A percentile compares a stretch with the other conserved stretches of the same genome.
These are phyloP conservation scores for Triplophysa bombifrons DNA, from an alignment of 2,797 vertebrate genomes.

Conservation along the genomic window DNA sequence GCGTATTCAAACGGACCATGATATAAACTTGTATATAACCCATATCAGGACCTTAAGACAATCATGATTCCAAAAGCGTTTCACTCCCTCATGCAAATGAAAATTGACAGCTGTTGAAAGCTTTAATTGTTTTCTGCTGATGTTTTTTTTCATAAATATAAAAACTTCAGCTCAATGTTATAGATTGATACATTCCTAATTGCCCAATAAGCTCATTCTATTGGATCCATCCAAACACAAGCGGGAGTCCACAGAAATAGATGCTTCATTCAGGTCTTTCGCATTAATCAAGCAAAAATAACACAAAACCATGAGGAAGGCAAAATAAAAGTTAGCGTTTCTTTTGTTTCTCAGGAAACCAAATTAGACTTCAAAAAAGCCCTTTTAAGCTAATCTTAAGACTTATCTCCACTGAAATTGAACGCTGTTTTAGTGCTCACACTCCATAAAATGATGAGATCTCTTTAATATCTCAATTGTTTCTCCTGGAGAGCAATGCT, in stretches of 20 bases:
- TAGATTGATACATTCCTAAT: constrained; percentile 18
- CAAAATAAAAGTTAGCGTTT: not conserved
- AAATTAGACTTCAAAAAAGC: not conserved
- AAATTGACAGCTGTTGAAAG: not conserved
- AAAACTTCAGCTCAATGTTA: not conserved
- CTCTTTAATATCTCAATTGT: not conserved
- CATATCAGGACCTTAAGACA: not conserved
- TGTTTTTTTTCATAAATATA: not conserved
- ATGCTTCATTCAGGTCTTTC: not conserved
- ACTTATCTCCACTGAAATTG: not conserved
- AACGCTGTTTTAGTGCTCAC: not conserved
- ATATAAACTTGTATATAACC: not conserved
- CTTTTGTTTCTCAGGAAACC: not conserved
- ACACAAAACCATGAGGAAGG: not conserved
- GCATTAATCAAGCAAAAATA: constrained; percentile 2
- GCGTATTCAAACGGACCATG: no score
- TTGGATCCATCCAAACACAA: constrained; percentile 1
- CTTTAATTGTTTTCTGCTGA: constrained; percentile 6
- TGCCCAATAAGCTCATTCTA: constrained; percentile 6
- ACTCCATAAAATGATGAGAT: not conserved
- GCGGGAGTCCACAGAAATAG: not conserved
- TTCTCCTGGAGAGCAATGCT: not conserved
- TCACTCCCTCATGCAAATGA: not conserved
- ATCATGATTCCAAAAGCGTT: not conserved
- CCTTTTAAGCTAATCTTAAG: not conserved